Evolutionary conservation across 2,888 invertebrate species (phyloP).

Genomic region (Syrphus vitripennis): DNA sequence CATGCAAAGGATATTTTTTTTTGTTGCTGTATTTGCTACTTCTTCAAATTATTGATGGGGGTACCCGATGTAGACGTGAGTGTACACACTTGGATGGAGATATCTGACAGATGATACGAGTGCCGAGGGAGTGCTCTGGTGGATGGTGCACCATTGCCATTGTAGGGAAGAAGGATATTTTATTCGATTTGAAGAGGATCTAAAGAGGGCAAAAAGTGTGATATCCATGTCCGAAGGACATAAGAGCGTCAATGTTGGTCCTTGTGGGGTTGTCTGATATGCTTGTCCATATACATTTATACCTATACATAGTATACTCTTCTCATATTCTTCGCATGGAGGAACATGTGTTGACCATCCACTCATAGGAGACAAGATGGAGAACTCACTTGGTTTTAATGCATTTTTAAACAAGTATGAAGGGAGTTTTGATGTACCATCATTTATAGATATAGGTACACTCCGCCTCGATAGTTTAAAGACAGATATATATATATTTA

Average conservation of each 20-base stretch:
- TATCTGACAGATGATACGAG: conserved; percentile 64
- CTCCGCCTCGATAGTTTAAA: background rate
- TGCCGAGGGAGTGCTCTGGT: conserved; percentile 32
- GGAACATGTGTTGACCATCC: conserved; percentile 66
- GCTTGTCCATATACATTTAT: background rate
- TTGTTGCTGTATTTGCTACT: conserved; percentile 10
- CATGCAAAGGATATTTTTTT: background rate
- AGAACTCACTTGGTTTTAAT: conserved; percentile 49
- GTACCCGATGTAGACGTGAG: background rate
- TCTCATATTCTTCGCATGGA: conserved; percentile 34
- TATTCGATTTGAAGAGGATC: conserved; percentile 59
- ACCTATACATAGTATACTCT: background rate
- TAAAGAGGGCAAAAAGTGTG: conserved; percentile 53
- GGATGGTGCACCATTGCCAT: background rate
- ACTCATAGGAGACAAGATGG: conserved; percentile 48
- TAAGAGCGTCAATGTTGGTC: conserved; percentile 62
- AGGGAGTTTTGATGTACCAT: background rate
- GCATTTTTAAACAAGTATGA: conserved; percentile 34
- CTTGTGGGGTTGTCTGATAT: conserved; percentile 42
- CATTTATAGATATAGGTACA: background rate
- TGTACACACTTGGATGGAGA: conserved; percentile 18
- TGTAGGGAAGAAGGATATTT: conserved; percentile 61
- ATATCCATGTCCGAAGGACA: conserved; percentile 55
- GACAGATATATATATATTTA: background rate
- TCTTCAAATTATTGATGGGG: conserved; percentile 42